A percentile compares a stretch with the other conserved stretches of the same genome.
phyloP scores from a whole-genome alignment of 92 coral and sea anemone genomes.

The Parazoanthus atlanticus region DNA sequence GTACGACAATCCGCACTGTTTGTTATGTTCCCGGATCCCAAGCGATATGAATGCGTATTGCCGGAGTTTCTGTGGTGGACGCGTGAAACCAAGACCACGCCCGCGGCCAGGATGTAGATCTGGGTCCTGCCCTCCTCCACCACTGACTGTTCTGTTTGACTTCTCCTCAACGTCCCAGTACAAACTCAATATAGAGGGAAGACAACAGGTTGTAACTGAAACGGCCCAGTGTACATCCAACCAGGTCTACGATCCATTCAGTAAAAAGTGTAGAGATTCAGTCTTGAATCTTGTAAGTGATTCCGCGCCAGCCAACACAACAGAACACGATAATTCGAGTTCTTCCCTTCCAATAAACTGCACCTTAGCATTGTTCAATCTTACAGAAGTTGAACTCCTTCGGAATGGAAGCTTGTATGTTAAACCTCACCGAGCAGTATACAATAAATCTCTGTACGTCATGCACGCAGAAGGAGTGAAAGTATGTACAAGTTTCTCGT shows the following conservation, averaged over 20 bases:
- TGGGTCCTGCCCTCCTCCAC: no score
- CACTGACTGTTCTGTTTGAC: constrained; percentile 2
- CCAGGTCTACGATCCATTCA: constrained; percentile 20
- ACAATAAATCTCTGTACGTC: neutral
- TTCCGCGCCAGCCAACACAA: neutral
- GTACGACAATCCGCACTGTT: constrained; percentile 16
- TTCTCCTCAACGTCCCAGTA: constrained; percentile 2
- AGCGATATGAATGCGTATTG: neutral
- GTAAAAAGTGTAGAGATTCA: neutral
- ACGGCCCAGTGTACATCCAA: neutral
- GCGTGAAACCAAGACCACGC: neutral
- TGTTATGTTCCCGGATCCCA: neutral
- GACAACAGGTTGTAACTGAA: neutral
- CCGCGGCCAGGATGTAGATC: neutral
- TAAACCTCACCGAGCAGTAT: neutral
- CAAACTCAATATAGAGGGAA: neutral
- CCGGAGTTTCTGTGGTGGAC: neutral
- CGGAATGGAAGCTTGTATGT: constrained; percentile 2
- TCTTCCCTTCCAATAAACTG: neutral
- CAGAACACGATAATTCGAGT: neutral
- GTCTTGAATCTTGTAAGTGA: neutral
- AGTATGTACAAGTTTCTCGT: neutral
- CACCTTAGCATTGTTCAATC: neutral
- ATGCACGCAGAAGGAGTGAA: no score
- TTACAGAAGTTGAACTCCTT: neutral